Evolutionary conservation across 2,797 vertebrate species (phyloP), one percentile per base, ranked within the genome.

Genomic region (Acanthurus leucopareius): DNA sequence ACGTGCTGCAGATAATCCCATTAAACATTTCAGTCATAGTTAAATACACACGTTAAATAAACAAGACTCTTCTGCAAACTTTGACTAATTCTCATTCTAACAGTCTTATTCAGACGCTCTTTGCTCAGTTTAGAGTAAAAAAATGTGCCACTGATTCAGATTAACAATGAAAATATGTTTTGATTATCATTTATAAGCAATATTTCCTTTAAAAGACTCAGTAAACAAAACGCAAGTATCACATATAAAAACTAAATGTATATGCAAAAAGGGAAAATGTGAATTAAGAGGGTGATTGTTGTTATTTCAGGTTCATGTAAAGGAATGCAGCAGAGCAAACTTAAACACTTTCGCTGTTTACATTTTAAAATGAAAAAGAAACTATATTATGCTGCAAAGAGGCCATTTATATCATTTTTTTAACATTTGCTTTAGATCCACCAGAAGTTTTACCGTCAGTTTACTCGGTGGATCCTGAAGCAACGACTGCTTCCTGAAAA

Each of bases 401-500:
- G 54, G 22, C 1, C 32, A 11, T 60, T 54, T 0, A 40, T 72
- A 19, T 15, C 17, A 44, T 44, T 44, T 44, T 44, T n/a, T 14
- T 10, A 45, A 44, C 17, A 47, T 47, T 54, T 28, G 2, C 56
- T 40, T 25, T n/a, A 57, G 42, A 58, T 40, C 15, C 25, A 9
- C 5, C 62, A 35, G 22, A n/a, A 2, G 20, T 9, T 61, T 5
- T 64, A 54, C 6, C 17, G 28, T 32, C 28, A 32, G 28, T 32
- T 32, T 32, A 32, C 28, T 22, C 10, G 4, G 14, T 44, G 57
- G 60, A 69, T 64, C 48, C 7, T 48, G n/a, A 76, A 69, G 57
- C 32, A 13, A 4, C 69, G 53, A 52, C 53, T 28, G 38, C 54
- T 71, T 53, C 57, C 59, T 84, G 58, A 67, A 60, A 74, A 28